Base-by-base conservation (phyloP, 2,113 vertebrate genomes). In the Fulmarus glacialis region DNA sequence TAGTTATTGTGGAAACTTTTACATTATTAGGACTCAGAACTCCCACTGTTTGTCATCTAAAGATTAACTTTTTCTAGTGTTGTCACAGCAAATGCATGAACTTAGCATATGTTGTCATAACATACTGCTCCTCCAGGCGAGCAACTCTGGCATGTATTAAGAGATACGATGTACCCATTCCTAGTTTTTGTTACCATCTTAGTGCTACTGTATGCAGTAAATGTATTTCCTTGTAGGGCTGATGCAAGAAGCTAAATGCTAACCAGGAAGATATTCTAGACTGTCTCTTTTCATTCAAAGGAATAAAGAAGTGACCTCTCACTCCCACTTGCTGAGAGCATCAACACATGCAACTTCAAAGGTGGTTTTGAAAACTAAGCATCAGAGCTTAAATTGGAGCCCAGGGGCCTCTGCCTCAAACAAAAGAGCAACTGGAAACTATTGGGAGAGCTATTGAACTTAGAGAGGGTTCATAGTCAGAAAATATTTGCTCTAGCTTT, bases 401-500 rank as follows among this genome's bases (percentile, higher is more conserved):
- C 82, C 86, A 94, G 72, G 66, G 85, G 82, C 77, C 71, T 83
- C 89, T 70, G 66, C 86, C 72, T 89, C 86, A 90, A 96, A 92
- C 75, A 73, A 82, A 86, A 86, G 85, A 89, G 38, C 71, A 83
- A 82, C 85, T 89, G 52, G 66, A 64, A 93, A 71, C 50, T 84
- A 36, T 40, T 60, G 64, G 88, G 63, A 89, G 64, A 89, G 71
- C 74, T 85, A 67, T 15, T 83, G 55, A 89, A 79, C 77, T 86
- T 74, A 43, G 60, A 89, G 59, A 78, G 40, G 30, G 71, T 79
- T 89, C 85, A 81, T 23, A 87, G 55, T 70, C 81, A 87, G 60
- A 94, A 96, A 89, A 83, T 89, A 94, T 80, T 92, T 94, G 85
- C 86, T 80, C 43, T 89, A 63, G 50, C 77, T 90, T 94, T 90